Percentiles rank a stretch among this genome's conserved stretches.
phyloP scores from a whole-genome alignment of 2,113 vertebrate species.

The Prunella himalayana region DNA sequence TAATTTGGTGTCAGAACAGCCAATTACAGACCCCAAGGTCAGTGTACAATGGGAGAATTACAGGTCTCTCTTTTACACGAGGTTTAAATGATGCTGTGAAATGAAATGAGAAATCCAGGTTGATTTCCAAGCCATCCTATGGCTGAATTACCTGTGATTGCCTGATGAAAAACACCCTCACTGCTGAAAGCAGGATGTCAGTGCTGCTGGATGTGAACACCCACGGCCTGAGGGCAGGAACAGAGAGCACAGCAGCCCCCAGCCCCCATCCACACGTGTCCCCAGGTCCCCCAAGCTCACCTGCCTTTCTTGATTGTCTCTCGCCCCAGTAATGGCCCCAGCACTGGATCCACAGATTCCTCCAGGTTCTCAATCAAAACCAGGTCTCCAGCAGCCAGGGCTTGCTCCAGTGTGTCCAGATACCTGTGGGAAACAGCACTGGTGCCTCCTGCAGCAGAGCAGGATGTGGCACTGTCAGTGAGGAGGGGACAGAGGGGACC shows the following conservation, averaged over 20 bases:
- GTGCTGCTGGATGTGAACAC: not conserved
- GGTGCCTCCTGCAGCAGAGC: not conserved
- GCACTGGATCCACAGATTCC: conserved; percentile 88
- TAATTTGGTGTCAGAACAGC: not conserved
- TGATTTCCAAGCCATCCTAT: not conserved
- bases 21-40: not conserved
- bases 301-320: conserved; percentile 95
- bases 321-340: conserved; percentile 87
- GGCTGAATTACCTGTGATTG: not conserved
- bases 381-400: conserved; percentile 81
- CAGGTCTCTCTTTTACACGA: not conserved
- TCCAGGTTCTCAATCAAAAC: conserved; percentile 94
- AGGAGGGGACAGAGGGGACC: not conserved
- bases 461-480: not conserved
- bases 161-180: not conserved
- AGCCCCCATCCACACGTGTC: too few relatives aligned
- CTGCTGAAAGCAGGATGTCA: not conserved
- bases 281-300: conserved; percentile 62
- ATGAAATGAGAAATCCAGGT: not conserved
- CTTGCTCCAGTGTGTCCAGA: conserved; percentile 83
- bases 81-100: not conserved
- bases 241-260: not conserved
- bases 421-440: conserved; percentile 73
- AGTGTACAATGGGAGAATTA: not conserved
- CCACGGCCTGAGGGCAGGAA: not conserved